Evolutionary conservation across 2,797 vertebrate genomes (phyloP).

Genomic region (Anguilla megastoma): DNA sequence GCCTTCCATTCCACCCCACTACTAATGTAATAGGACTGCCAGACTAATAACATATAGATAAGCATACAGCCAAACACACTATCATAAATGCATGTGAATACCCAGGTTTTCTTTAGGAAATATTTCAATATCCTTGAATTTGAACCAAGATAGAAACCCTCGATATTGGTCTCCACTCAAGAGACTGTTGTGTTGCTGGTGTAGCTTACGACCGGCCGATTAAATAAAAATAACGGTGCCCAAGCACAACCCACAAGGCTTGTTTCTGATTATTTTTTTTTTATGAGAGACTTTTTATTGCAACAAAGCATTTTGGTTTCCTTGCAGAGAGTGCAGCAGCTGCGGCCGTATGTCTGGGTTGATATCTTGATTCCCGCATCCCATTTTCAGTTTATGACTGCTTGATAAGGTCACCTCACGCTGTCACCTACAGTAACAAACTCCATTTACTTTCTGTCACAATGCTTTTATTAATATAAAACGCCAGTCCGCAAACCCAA

Average conservation of each 20-base stretch:
- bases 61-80: background rate
- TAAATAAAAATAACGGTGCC: background rate
- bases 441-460: conserved; percentile 73
- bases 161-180: background rate
- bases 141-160: background rate
- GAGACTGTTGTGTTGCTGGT: background rate
- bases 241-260: background rate
- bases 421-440: conserved; percentile 73
- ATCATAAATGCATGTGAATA: background rate
- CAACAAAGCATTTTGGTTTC: background rate
- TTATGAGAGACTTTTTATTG: conserved; percentile 18
- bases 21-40: background rate
- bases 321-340: conserved; percentile 52
- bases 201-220: background rate
- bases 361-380: conserved; percentile 77
- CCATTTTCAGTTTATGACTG: conserved; percentile 79
- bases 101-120: background rate
- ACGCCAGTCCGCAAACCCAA: conserved; percentile 67
- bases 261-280: conserved; percentile 16
- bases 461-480: conserved; percentile 77
- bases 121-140: background rate
- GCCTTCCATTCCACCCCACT: background rate
- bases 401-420: conserved; percentile 79
- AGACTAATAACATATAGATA: background rate
- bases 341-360: conserved; percentile 58